phyloP scores from a whole-genome alignment of 2,888 invertebrate genomes.

The Pyrochroa serraticornis region DNA sequence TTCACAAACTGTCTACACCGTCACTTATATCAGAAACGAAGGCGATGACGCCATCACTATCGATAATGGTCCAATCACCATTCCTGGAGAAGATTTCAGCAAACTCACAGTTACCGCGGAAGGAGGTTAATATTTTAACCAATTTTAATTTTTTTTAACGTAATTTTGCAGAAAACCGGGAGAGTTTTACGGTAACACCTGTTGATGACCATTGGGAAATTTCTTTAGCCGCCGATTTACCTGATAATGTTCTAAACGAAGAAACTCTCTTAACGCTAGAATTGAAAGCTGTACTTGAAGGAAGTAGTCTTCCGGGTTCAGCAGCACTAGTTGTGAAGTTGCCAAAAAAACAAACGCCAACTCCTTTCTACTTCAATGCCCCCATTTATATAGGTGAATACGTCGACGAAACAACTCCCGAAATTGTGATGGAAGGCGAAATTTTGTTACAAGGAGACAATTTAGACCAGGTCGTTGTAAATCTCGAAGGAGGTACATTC shows the following conservation, averaged over 20 bases:
- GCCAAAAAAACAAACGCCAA: not conserved
- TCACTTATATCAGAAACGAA: not conserved
- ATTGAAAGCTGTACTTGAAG: constrained; percentile 20
- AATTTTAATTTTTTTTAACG: too few species aligned
- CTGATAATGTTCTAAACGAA: constrained; percentile 21
- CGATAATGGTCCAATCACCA: not conserved
- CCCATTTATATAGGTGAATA: too few species aligned
- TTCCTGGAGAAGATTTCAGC: not conserved
- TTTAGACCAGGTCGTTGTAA: too few species aligned
- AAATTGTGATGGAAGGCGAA: too few species aligned
- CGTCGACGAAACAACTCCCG: not conserved
- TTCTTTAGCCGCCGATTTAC: constrained; percentile 4
- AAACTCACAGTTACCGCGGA: not conserved
- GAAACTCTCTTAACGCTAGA: constrained; percentile 27
- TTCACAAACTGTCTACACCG: not conserved
- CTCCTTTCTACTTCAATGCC: too few species aligned
- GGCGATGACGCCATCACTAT: not conserved
- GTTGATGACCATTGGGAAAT: constrained; percentile 6
- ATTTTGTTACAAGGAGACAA: too few species aligned
- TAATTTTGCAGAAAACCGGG: constrained; percentile 18
- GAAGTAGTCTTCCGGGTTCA: not conserved
- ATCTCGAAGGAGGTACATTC: too few species aligned
- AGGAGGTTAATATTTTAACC: not conserved
- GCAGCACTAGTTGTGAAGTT: not conserved
- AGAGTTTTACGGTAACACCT: constrained; percentile 17